Percentiles rank a stretch among this genome's conserved stretches.
These are phyloP conservation scores for Lagenorhynchus albirostris DNA, from an alignment of 2,113 vertebrate genomes.

Conservation along the genomic window DNA sequence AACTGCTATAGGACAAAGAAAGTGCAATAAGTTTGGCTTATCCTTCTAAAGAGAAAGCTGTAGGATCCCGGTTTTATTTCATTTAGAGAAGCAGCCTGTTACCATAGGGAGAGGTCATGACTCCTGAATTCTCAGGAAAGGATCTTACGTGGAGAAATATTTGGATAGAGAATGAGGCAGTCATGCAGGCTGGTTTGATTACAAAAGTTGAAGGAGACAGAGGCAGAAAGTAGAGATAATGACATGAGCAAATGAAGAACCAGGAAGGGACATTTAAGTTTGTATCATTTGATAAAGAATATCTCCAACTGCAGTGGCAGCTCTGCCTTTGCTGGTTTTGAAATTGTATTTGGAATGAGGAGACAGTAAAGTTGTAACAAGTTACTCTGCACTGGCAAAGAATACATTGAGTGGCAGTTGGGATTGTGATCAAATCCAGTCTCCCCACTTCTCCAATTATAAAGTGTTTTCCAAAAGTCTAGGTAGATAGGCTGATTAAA, in stretches of 20 bases:
- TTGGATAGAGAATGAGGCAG: neutral
- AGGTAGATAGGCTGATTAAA: constrained; percentile 47
- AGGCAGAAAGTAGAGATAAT: neutral
- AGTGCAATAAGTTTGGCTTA: neutral
- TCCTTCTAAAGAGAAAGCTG: neutral
- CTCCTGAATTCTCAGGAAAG: neutral
- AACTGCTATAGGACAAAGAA: neutral
- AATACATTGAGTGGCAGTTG: constrained; percentile 45
- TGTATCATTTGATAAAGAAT: constrained; percentile 43
- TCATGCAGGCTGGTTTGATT: neutral
- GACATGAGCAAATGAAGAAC: neutral
- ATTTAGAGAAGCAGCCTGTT: neutral
- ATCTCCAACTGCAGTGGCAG: neutral
- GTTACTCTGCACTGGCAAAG: neutral
- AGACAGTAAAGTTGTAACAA: constrained; percentile 14
- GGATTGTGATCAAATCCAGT: constrained; percentile 39
- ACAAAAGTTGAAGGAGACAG: neutral
- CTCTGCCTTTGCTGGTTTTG: constrained; percentile 42
- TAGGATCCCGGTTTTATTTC: neutral
- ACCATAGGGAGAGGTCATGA: neutral
- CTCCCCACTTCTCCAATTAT: constrained; percentile 44
- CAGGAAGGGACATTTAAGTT: neutral
- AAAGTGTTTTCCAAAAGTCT: constrained; percentile 51
- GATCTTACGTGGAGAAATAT: neutral
- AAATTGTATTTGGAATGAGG: constrained; percentile 37